Evolutionary conservation across 30 jellyfish, hydroid and myxozoan genomes (phyloP).

Genomic region (Chironex yamaguchii): DNA sequence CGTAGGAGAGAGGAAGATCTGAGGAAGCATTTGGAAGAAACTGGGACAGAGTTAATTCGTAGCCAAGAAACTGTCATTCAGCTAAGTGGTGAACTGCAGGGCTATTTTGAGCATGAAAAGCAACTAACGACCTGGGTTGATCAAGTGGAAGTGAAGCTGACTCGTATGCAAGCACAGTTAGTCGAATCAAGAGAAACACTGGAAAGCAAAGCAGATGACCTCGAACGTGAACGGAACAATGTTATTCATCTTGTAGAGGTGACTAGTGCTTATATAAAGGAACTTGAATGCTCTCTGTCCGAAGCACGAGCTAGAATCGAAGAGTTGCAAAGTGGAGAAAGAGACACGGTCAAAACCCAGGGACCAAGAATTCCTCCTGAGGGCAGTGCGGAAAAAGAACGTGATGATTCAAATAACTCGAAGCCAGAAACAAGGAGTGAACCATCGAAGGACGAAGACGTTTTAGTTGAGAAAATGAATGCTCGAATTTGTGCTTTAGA

Average conservation of each 20-base stretch:
- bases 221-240: constrained; percentile 89
- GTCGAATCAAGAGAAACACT: constrained; percentile 74
- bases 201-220: constrained; percentile 86
- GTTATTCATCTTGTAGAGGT: constrained; percentile 92
- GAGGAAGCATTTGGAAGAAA: constrained; percentile 44
- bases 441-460: constrained; percentile 9
- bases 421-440: constrained; percentile 35
- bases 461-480: constrained; percentile 30
- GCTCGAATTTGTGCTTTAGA: constrained; percentile 59
- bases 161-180: constrained; percentile 75
- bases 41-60: constrained; percentile 59
- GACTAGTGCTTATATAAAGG: constrained; percentile 95
- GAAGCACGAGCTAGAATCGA: constrained; percentile 80
- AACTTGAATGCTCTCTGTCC: constrained; percentile 80
- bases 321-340: constrained; percentile 81
- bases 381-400: constrained; percentile 77
- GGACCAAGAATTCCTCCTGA: constrained; percentile 92
- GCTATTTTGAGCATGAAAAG: constrained; percentile 20
- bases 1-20: not conserved
- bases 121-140: constrained; percentile 13
- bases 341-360: constrained; percentile 32
- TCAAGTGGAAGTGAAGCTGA: constrained; percentile 53
- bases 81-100: constrained; percentile 73
- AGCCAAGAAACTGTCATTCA: constrained; percentile 78
- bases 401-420: constrained; percentile 66